Evolutionary conservation across 2,797 vertebrate genomes (phyloP).

Genomic region (Brachyrhaphis roseni): DNA sequence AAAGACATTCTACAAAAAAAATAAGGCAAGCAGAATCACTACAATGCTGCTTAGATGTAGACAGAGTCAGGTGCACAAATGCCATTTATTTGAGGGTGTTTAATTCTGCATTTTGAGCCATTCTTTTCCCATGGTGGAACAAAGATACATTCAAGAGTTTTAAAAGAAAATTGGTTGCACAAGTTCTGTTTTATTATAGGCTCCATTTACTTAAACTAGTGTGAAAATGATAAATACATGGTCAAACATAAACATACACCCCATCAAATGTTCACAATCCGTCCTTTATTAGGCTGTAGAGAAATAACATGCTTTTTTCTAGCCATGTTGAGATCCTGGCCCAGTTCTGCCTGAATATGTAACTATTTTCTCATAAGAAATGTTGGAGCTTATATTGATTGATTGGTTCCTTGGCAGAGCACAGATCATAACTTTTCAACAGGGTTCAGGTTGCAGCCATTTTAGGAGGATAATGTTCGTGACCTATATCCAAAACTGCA

Average conservation of each 20-base stretch:
- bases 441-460: not conserved
- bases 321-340: not conserved
- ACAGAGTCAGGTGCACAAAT: not conserved
- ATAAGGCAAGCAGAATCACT: not conserved
- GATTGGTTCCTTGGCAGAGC: not conserved
- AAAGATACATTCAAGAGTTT: not conserved
- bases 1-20: not conserved
- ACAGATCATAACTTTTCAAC: not conserved
- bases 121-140: not conserved
- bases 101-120: not conserved
- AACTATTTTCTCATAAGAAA: not conserved
- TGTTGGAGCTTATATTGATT: not conserved
- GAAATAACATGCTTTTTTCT: not conserved
- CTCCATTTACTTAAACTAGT: not conserved
- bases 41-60: not conserved
- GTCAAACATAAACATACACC: not conserved
- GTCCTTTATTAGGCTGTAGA: not conserved
- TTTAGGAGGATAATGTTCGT: not conserved
- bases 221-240: not conserved
- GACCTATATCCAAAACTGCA: not conserved
- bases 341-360: not conserved
- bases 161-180: not conserved
- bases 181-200: not conserved
- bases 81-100: not conserved
- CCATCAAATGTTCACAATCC: not conserved